Conservation (phyloP, 1,140 invertebrate species). For the Trachymyrmex septentrionalis region DNA sequence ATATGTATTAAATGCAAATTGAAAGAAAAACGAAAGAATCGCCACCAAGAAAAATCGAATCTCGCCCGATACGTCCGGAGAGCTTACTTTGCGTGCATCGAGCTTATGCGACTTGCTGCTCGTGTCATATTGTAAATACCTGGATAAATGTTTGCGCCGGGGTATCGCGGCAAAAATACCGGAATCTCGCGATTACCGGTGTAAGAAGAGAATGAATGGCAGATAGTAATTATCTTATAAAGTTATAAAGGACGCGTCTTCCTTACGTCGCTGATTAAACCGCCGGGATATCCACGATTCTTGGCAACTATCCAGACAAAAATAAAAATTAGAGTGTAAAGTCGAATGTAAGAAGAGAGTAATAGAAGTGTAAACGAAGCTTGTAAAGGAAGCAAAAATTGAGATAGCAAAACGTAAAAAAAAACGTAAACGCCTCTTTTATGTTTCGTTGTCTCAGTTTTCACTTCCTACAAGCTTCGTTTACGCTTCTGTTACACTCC, state of each 20-base stretch:
- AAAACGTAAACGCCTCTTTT: no score
- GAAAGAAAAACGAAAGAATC: slow-evolving; percentile 30
- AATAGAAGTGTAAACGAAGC: no score
- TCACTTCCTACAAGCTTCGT: no score
- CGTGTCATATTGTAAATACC: slow-evolving; percentile 37
- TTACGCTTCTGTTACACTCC: no score
- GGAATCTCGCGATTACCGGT: neutral
- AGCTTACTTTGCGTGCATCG: neutral
- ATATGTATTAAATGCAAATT: slow-evolving; percentile 40
- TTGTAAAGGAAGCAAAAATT: no score
- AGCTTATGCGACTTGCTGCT: neutral
- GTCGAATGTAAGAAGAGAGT: no score
- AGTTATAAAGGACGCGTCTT: slow-evolving; percentile 34
- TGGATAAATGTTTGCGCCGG: neutral
- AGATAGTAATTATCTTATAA: slow-evolving; percentile 62
- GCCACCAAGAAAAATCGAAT: slow-evolving; percentile 28
- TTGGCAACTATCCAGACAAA: neutral
- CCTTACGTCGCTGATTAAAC: slow-evolving; percentile 28
- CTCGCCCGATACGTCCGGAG: neutral
- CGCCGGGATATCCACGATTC: slow-evolving; percentile 1
- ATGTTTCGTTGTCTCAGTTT: no score
- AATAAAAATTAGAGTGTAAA: no score
- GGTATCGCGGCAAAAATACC: slow-evolving; percentile 17
- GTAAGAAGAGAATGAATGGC: slow-evolving; percentile 40
- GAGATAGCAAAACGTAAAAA: no score